These are phyloP conservation scores for Catamblyrhynchus diadema DNA, from an alignment of 2,797 vertebrate species.

Conservation along the genomic window DNA sequence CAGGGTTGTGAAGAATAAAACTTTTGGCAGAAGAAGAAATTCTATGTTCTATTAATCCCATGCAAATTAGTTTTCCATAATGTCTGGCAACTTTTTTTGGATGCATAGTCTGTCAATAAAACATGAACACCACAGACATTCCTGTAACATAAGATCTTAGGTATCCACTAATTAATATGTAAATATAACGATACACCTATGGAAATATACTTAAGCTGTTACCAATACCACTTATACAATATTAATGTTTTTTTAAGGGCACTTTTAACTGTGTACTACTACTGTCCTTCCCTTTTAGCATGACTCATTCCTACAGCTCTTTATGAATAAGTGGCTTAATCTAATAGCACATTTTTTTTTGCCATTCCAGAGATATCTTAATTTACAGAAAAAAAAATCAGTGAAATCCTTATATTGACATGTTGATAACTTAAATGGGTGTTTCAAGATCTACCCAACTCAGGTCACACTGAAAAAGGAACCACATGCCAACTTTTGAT, in stretches of 20 bases:
- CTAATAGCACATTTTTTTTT: neutral
- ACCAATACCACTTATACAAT: conserved; percentile 71
- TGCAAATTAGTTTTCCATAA: conserved; percentile 61
- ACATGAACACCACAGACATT: conserved; percentile 60
- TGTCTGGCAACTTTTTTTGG: conserved; percentile 34
- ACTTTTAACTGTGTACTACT: conserved; percentile 46
- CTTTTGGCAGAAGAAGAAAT: conserved; percentile 38
- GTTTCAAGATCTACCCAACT: neutral
- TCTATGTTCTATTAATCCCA: conserved; percentile 1
- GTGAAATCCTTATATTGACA: neutral
- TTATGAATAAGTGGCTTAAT: conserved; percentile 27
- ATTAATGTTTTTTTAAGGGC: conserved; percentile 65
- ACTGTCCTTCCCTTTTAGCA: neutral
- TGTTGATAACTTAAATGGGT: neutral
- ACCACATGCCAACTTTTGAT: neutral
- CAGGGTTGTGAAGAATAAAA: neutral
- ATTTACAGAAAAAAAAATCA: neutral
- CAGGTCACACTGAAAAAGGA: neutral
- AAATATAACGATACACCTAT: conserved; percentile 75
- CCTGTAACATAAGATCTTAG: conserved; percentile 69
- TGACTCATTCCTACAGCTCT: neutral
- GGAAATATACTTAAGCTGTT: conserved; percentile 76
- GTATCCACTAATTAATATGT: conserved; percentile 72
- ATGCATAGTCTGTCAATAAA: conserved; percentile 70
- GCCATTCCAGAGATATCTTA: neutral